phyloP scores from a whole-genome alignment of 2,888 invertebrate species.

The Therioaphis trifolii region DNA sequence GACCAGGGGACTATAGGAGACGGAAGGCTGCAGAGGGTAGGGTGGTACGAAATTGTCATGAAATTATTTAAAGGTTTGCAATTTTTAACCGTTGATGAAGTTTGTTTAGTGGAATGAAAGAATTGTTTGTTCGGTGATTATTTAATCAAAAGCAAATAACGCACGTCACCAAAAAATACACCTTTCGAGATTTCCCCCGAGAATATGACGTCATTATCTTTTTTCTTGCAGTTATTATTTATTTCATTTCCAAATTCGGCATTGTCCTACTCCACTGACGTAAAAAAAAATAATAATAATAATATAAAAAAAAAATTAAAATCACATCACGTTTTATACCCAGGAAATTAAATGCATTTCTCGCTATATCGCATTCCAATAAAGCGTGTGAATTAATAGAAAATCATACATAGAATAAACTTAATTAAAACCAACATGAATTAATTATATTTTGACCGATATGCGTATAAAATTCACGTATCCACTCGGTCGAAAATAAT shows the following conservation, averaged over 20 bases:
- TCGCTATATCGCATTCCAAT: not conserved
- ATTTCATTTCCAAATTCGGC: slow-evolving; percentile 35
- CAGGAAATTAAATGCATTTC: not conserved
- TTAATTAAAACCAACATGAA: too few relatives aligned
- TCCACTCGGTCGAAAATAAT: too few relatives aligned
- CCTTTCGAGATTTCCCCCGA: slow-evolving; percentile 56
- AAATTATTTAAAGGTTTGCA: slow-evolving; percentile 54
- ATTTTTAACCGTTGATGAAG: slow-evolving; percentile 50
- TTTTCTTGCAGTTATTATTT: slow-evolving; percentile 48
- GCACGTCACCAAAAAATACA: slow-evolving; percentile 54
- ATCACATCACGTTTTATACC: not conserved
- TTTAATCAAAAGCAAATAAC: slow-evolving; percentile 62
- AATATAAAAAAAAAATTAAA: slow-evolving; percentile 3
- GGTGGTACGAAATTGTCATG: slow-evolving; percentile 21
- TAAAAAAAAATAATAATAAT: not conserved
- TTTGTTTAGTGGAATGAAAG: slow-evolving; percentile 58
- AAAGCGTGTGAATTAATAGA: not conserved
- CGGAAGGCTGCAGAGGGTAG: not conserved
- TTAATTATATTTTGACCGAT: too few relatives aligned
- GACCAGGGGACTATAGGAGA: too few relatives aligned
- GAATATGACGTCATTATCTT: slow-evolving; percentile 56
- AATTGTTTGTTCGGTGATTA: slow-evolving; percentile 61
- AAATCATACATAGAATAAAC: too few relatives aligned
- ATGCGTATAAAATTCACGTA: too few relatives aligned
- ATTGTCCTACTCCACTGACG: slow-evolving; percentile 1